Conservation (phyloP, 2,113 vertebrate species). For the Nyctibius bracteatus region DNA sequence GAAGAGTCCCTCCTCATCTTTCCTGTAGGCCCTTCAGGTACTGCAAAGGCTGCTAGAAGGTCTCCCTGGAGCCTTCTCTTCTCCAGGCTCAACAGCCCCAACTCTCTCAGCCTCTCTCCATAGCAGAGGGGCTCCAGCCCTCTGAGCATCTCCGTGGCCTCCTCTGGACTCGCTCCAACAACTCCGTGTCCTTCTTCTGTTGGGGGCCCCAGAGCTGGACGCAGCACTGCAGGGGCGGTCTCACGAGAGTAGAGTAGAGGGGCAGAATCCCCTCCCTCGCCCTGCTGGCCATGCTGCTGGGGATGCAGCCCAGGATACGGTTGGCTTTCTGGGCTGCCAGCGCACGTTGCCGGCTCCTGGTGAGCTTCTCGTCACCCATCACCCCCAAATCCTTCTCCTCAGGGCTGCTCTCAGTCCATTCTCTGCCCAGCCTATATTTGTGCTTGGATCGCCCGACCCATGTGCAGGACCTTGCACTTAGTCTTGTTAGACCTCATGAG, state of each 20-base stretch:
- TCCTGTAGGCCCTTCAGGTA: rapidly evolving
- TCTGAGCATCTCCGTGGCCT: rapidly evolving
- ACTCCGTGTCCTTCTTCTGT: background rate
- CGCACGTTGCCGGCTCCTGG: rapidly evolving
- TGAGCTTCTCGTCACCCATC: rapidly evolving
- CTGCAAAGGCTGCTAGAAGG: rapidly evolving
- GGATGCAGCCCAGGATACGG: background rate
- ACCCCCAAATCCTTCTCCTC: rapidly evolving
- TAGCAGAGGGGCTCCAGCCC: background rate
- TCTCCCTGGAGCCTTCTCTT: background rate
- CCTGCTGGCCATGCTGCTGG: background rate
- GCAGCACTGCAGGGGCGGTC: background rate
- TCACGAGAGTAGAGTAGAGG: background rate
- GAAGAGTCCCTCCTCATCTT: background rate
- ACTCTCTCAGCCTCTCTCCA: background rate
- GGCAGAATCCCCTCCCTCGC: background rate
- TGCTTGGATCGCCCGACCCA: no score
- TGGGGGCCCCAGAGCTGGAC: background rate
- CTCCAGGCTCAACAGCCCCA: background rate
- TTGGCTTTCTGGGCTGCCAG: rapidly evolving
- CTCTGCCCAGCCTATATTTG: background rate
- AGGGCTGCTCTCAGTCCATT: background rate
- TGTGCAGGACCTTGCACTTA: background rate
- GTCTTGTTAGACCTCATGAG: background rate
- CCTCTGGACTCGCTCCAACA: background rate